Evolutionary conservation across 2,113 vertebrate species (phyloP).

Genomic region (Pseudonaja textilis): DNA sequence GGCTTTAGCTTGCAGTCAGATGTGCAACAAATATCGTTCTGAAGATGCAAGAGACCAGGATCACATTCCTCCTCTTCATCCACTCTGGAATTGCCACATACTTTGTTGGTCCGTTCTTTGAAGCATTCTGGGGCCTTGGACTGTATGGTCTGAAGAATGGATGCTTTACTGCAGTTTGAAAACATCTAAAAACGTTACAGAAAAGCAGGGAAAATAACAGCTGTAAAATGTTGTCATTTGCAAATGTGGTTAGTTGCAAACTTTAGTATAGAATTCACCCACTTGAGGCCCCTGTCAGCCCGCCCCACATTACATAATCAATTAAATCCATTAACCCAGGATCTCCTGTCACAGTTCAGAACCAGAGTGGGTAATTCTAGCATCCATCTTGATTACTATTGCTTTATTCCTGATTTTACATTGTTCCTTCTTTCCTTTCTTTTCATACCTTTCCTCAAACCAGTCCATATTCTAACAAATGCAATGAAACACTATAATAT

Average conservation of each 20-base stretch:
- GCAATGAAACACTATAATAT: background rate
- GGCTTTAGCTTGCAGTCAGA: constrained; percentile 79
- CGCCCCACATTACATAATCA: background rate
- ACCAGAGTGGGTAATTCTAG: background rate
- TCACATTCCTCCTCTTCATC: constrained; percentile 94
- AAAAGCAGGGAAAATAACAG: background rate
- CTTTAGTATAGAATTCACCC: background rate
- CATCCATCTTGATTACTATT: background rate
- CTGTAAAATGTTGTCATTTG: background rate
- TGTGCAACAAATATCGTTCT: constrained; percentile 86
- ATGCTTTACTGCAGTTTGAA: constrained; percentile 93
- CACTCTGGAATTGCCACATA: constrained; percentile 96
- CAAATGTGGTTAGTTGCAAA: background rate
- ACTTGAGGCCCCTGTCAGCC: background rate
- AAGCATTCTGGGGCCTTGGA: constrained; percentile 88
- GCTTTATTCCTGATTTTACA: background rate
- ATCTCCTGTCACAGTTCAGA: background rate
- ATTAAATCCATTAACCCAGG: background rate
- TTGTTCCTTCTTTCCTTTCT: background rate
- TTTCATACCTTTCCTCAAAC: background rate
- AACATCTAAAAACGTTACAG: constrained; percentile 77
- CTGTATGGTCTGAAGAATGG: constrained; percentile 85
- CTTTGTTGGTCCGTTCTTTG: constrained; percentile 88
- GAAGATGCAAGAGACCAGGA: constrained; percentile 86
- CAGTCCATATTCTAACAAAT: background rate